phyloP scores from a whole-genome alignment of 2,888 invertebrate species.

The Diarsia rubi region DNA sequence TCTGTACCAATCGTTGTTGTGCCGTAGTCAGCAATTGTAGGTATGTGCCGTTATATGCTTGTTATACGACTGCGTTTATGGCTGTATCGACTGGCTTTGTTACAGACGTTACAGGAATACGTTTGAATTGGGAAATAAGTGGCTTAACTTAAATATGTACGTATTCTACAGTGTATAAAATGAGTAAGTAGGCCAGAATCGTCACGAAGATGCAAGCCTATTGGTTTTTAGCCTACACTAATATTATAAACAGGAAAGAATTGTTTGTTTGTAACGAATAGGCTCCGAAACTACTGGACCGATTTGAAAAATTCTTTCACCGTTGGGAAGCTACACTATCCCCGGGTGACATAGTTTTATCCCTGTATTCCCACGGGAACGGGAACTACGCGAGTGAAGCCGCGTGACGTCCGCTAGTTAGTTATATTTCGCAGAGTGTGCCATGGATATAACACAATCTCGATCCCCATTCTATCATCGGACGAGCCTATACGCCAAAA shows the following conservation, averaged over 20 bases:
- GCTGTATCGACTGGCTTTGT: conserved; percentile 21
- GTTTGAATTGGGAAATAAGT: conserved; percentile 17
- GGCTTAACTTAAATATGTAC: not conserved
- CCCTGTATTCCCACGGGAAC: no score
- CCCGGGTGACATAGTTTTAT: no score
- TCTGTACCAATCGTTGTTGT: not conserved
- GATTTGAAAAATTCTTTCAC: no score
- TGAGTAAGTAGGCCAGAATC: not conserved
- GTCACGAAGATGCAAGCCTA: not conserved
- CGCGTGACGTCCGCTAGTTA: no score
- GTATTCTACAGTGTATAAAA: not conserved
- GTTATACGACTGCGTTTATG: conserved; percentile 44
- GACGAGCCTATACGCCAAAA: not conserved
- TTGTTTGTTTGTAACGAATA: no score
- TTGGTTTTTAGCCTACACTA: no score
- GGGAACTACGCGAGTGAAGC: no score
- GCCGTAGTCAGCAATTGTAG: conserved; percentile 1
- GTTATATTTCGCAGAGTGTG: not conserved
- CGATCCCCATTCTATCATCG: not conserved
- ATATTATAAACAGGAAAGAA: no score
- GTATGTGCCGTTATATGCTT: conserved; percentile 24
- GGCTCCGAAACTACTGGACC: no score
- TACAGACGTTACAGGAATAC: conserved; percentile 6
- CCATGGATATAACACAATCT: not conserved
- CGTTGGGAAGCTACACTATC: no score